phyloP scores from a whole-genome alignment of 2,797 vertebrate genomes.

The Typhlichthys eigenmanni region DNA sequence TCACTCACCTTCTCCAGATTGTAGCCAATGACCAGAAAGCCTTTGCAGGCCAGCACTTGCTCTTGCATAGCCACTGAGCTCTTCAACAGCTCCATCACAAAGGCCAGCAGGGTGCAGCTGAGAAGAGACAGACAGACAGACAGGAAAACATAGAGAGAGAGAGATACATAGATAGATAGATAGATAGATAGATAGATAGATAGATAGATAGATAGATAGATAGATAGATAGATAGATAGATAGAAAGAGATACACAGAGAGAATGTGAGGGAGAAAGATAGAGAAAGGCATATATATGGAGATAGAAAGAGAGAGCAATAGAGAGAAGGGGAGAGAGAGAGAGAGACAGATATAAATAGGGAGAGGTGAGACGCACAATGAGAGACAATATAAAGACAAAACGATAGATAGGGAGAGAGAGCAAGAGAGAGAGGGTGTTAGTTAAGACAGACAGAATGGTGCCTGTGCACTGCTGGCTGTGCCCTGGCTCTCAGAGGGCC shows the following conservation, averaged over 20 bases:
- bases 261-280: conserved; percentile 23
- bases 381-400: conserved; percentile 7
- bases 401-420: no score
- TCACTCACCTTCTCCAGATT: conserved; percentile 93
- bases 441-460: conserved; percentile 55
- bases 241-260: conserved; percentile 8
- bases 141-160: not conserved
- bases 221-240: no score
- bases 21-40: conserved; percentile 97
- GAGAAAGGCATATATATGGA: no score
- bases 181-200: not conserved
- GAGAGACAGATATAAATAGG: no score
- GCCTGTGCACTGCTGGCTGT: conserved; percentile 58
- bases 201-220: conserved; percentile 3
- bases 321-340: no score
- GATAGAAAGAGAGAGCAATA: no score
- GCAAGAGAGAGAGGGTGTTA: no score
- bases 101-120: conserved; percentile 93
- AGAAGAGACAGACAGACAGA: conserved; percentile 27
- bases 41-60: conserved; percentile 96
- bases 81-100: conserved; percentile 97
- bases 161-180: not conserved
- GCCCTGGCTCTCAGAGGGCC: conserved; percentile 52
- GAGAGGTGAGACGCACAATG: not conserved
- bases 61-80: conserved; percentile 99